Percentiles rank a stretch among this genome's conserved stretches.
Conservation (phyloP, 2,797 vertebrate genomes). For the Mus spretus region DNA sequence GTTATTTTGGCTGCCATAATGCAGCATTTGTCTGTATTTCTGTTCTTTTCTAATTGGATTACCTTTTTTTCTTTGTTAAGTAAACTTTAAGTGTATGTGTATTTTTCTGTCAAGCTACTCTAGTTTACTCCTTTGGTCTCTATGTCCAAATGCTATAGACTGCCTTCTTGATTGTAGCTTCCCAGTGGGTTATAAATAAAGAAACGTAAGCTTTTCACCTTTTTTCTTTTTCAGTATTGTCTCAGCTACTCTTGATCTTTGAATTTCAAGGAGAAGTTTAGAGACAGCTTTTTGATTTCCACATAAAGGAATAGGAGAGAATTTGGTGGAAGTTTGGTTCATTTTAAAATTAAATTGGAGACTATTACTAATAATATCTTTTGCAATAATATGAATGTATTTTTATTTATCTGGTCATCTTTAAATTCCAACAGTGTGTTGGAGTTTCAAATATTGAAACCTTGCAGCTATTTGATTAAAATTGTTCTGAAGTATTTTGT, state of each 20-base stretch:
- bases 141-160: not conserved
- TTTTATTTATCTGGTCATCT: not conserved
- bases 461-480: not conserved
- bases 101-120: not conserved
- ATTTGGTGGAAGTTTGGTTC: not conserved
- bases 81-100: not conserved
- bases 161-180: not conserved
- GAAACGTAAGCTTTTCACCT: not conserved
- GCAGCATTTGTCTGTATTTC: not conserved
- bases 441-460: not conserved
- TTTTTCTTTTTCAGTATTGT: not conserved
- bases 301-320: not conserved
- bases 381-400: not conserved
- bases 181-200: not conserved
- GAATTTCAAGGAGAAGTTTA: constrained; percentile 38
- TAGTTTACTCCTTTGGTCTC: not conserved
- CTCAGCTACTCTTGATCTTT: not conserved
- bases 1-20: not conserved
- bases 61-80: not conserved
- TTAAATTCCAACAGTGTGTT: not conserved
- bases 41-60: not conserved
- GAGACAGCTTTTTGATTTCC: not conserved
- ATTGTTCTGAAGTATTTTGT: not conserved
- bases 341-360: not conserved
- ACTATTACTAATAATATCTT: not conserved